Conservation (phyloP, 2,888 invertebrate species). For the Leptogaster cylindrica region DNA sequence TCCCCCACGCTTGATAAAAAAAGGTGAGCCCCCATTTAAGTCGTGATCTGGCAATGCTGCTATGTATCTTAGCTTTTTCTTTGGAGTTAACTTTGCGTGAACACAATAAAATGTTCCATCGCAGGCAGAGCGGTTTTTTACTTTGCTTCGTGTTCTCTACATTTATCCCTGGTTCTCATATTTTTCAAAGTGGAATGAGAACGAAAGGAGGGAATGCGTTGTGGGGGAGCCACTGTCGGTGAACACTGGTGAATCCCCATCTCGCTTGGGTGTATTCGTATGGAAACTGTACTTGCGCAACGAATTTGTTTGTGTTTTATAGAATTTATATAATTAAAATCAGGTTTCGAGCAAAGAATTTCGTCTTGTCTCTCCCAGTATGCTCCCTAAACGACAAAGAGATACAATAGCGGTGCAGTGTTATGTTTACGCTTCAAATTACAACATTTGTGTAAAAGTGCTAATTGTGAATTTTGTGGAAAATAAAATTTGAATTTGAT, state of each 20-base stretch:
- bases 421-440: not conserved
- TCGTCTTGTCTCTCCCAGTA: constrained; percentile 12
- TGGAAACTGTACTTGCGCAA: constrained; percentile 32
- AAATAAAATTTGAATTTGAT: not conserved
- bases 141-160: too few species aligned
- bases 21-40: too few species aligned
- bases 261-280: not conserved
- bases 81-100: too few species aligned
- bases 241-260: constrained; percentile 2
- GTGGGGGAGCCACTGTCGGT: constrained; percentile 4
- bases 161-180: too few species aligned
- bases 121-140: too few species aligned
- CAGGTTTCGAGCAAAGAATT: constrained; percentile 39
- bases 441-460: not conserved
- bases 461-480: constrained; percentile 1
- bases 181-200: too few species aligned
- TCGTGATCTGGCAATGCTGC: too few species aligned
- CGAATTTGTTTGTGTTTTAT: constrained; percentile 34
- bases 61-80: too few species aligned
- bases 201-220: not conserved
- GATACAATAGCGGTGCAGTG: not conserved
- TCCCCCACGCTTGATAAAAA: too few species aligned
- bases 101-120: too few species aligned
- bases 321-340: constrained; percentile 27
- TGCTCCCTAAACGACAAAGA: not conserved